Percentiles rank a stretch among this genome's conserved stretches.
Evolutionary conservation across 2,888 invertebrate genomes (phyloP).

Genomic region (Clivina fossor): DNA sequence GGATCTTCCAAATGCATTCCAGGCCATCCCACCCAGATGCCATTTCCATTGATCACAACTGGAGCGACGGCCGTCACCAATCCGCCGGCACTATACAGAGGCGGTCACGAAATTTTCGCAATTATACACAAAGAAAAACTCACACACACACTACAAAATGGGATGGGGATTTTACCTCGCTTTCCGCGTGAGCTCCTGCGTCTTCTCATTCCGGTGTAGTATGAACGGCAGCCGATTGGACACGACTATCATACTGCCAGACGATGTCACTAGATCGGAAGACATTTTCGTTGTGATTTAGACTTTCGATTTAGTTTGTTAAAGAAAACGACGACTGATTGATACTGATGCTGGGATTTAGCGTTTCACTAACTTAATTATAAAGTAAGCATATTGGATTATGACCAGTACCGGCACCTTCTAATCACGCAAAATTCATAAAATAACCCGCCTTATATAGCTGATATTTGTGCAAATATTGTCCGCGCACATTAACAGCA

Average conservation of each 20-base stretch:
- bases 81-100: conserved; percentile 74
- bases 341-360: too few species aligned
- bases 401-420: too few species aligned
- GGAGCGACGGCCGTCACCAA: conserved; percentile 89
- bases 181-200: conserved; percentile 75
- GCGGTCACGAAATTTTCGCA: conserved; percentile 3
- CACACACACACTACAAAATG: conserved; percentile 43
- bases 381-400: too few species aligned
- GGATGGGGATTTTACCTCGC: too few species aligned
- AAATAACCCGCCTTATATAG: too few species aligned
- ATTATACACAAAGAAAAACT: too few species aligned
- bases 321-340: neutral
- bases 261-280: conserved; percentile 51
- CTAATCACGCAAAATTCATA: too few species aligned
- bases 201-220: conserved; percentile 71
- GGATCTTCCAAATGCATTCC: conserved; percentile 80
- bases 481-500: too few species aligned
- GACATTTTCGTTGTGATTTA: conserved; percentile 11
- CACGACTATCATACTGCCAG: conserved; percentile 83
- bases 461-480: too few species aligned
- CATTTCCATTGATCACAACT: conserved; percentile 80
- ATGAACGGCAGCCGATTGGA: conserved; percentile 90
- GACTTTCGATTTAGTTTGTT: too few species aligned
- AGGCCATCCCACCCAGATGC: conserved; percentile 91
- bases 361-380: too few species aligned